These are phyloP conservation scores for Apeltes quadracus DNA, from an alignment of 2,113 vertebrate genomes.

Conservation along the genomic window DNA sequence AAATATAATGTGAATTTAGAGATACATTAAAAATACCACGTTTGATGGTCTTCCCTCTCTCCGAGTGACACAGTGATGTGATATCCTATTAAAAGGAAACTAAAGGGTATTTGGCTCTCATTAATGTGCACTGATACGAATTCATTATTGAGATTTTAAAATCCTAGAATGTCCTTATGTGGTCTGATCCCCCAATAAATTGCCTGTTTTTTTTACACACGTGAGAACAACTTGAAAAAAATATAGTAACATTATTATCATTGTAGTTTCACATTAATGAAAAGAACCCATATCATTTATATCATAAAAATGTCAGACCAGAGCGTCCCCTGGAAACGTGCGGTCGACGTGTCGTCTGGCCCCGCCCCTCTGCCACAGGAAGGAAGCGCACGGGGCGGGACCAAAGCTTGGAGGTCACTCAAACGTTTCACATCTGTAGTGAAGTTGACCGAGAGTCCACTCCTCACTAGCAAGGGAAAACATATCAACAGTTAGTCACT, in stretches of 20 bases:
- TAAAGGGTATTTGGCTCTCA: too few relatives aligned
- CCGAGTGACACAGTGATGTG: too few relatives aligned
- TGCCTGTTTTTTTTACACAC: neutral
- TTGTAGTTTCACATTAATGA: neutral
- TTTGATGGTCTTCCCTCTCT: too few relatives aligned
- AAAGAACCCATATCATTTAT: neutral
- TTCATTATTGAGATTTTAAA: too few relatives aligned
- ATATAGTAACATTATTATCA: neutral
- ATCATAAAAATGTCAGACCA: neutral
- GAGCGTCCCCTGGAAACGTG: neutral
- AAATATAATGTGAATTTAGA: too few relatives aligned
- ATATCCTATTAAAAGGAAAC: too few relatives aligned
- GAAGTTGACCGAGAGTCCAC: constrained; percentile 47
- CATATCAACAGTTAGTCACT: accelerated
- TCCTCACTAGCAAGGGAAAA: too few relatives aligned
- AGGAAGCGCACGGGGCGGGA: constrained; percentile 47
- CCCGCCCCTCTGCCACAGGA: constrained; percentile 1
- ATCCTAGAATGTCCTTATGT: too few relatives aligned
- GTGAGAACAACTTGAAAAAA: neutral
- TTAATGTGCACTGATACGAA: too few relatives aligned
- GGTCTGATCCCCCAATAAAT: neutral
- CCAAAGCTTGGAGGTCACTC: neutral
- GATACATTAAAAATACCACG: too few relatives aligned
- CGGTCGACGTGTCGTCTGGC: neutral
- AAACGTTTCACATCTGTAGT: constrained; percentile 52